These are phyloP conservation scores for Pampus argenteus DNA, from an alignment of 2,797 vertebrate species.

Conservation along the genomic window DNA sequence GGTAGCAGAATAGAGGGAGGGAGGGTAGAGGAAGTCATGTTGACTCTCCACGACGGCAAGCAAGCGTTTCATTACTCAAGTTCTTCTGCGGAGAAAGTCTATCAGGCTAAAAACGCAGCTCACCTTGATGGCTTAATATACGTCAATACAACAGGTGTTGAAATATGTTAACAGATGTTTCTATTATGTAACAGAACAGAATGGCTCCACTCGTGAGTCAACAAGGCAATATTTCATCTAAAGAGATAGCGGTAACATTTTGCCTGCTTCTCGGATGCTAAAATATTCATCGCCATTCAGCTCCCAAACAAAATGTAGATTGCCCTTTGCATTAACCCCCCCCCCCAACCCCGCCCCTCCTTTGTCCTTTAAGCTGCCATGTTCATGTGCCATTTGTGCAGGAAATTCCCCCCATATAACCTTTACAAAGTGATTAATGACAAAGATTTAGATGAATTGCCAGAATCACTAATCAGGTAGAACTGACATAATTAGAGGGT, in stretches of 20 bases:
- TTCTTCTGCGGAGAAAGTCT: constrained; percentile 55
- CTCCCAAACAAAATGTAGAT: constrained; percentile 77
- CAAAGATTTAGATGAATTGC: constrained; percentile 72
- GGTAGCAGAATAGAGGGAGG: constrained; percentile 59
- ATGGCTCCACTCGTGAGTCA: constrained; percentile 71
- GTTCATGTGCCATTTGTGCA: constrained; percentile 73
- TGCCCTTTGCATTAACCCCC: constrained; percentile 72
- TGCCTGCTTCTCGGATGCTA: constrained; percentile 56
- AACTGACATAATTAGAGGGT: constrained; percentile 63
- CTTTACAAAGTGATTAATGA: constrained; percentile 79
- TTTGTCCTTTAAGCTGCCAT: constrained; percentile 76
- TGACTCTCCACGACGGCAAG: constrained; percentile 60
- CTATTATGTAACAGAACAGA: constrained; percentile 75
- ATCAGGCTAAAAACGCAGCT: constrained; percentile 62
- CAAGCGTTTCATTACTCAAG: constrained; percentile 65
- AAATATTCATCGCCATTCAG: constrained; percentile 77
- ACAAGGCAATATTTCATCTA: constrained; percentile 73
- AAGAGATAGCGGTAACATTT: constrained; percentile 77
- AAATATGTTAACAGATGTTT: constrained; percentile 76
- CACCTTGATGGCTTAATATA: constrained; percentile 75
- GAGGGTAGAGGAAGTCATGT: constrained; percentile 61
- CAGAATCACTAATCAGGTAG: constrained; percentile 73
- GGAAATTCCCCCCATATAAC: constrained; percentile 69
- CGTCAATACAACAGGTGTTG: constrained; percentile 74
- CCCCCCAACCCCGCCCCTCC: too few relatives aligned